Base-by-base conservation (phyloP, 2,113 vertebrate species). In the Osmerus mordax region DNA sequence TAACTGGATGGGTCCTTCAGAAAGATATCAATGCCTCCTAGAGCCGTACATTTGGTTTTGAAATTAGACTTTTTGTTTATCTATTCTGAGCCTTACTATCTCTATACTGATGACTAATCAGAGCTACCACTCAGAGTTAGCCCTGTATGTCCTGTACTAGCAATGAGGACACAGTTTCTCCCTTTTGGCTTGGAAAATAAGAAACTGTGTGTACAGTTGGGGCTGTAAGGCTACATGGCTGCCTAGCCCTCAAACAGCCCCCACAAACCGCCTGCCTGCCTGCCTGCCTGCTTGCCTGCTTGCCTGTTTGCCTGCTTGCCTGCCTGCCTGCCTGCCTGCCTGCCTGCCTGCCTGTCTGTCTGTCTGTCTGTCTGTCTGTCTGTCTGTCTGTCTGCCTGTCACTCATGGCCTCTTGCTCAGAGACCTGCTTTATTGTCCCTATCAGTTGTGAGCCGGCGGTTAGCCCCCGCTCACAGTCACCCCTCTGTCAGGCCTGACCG, bases 401-500 rank as follows among this genome's bases (percentile, higher is more conserved):
- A 18, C 65, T 19, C n/a, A 28, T 19, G 16, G 28, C 14, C 75
- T 70, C 74, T 72, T 86, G 90, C 91, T 94, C 90, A 78, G 89
- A 93, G 86, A 78, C 81, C 84, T 86, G 64, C 88, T 94, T 93
- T 93, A 94, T 94, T 94, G 93, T 96, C 92, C 91, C 90, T 96
- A 95, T 97, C 95, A 95, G 93, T 91, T 93, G 92, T 92, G 93
- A 95, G 95, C 92, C 91, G 90, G 92, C 92, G 94, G 93, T 96
- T 94, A 93, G 92, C 92, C 91, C 92, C 93, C 90, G 91, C 92
- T 93, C 93, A 90, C 94, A 94, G 94, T 96, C 93, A 95, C 91
- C 89, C 93, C 93, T 95, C 93, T 92, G 94, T 96, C 94, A 93
- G 93, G 93, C 90, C 90, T 94, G 95, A 94, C 95, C 94, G 93